phyloP scores from a whole-genome alignment of 2,113 vertebrate genomes.

The Orthonyx spaldingii region DNA sequence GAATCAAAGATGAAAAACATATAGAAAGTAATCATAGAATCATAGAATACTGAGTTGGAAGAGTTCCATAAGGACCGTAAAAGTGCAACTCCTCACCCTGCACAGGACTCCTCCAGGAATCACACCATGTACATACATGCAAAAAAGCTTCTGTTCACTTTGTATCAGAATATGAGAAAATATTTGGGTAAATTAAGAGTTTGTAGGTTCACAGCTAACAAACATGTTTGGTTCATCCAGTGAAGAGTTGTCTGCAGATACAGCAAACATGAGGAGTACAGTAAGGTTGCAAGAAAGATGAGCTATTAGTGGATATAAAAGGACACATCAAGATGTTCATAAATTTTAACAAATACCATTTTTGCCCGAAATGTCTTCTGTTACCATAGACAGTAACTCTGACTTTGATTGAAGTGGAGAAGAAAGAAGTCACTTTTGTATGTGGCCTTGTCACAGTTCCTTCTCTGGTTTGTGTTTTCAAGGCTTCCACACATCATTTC shows the following conservation, averaged over 20 bases:
- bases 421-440: neutral
- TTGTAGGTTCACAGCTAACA: neutral
- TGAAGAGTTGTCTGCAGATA: neutral
- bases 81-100: neutral
- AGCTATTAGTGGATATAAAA: neutral
- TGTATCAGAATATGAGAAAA: neutral
- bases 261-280: neutral
- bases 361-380: neutral
- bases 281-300: neutral
- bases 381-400: neutral
- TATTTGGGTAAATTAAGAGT: neutral
- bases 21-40: neutral
- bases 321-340: neutral
- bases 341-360: neutral
- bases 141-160: neutral
- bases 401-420: neutral
- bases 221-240: fast-evolving
- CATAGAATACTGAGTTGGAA: neutral
- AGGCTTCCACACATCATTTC: neutral
- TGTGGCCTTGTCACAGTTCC: neutral
- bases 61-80: neutral
- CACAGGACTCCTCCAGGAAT: neutral
- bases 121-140: no score
- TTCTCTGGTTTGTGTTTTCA: neutral
- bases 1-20: neutral